Conservation (phyloP, 2,888 invertebrate species). For the Polydesmus complanatus region DNA sequence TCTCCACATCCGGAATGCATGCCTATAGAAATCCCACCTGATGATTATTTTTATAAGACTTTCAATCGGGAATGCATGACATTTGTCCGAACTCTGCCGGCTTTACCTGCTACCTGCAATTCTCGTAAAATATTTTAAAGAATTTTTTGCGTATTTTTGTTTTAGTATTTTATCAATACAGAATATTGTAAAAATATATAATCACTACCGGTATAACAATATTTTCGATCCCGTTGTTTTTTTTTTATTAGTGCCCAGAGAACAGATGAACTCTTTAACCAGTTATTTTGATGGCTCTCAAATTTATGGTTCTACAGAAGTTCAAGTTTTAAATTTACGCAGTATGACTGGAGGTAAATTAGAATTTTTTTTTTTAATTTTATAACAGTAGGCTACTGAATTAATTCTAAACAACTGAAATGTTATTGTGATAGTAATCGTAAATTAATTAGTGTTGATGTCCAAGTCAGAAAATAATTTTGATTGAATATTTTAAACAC, state of each 20-base stretch:
- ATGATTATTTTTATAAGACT: conserved; percentile 43
- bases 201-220: too few species aligned
- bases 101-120: conserved; percentile 40
- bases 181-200: neutral
- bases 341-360: neutral
- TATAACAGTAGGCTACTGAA: neutral
- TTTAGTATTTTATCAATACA: neutral
- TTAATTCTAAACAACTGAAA: too few species aligned
- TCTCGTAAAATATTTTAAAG: conserved; percentile 21
- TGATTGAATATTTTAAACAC: neutral
- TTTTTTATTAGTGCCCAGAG: conserved; percentile 6
- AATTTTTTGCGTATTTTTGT: too few species aligned
- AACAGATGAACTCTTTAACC: conserved; percentile 15
- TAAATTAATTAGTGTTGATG: too few species aligned
- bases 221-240: too few species aligned
- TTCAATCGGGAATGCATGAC: conserved; percentile 37
- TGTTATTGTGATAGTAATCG: too few species aligned
- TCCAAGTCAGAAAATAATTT: neutral
- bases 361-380: neutral
- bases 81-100: conserved; percentile 30
- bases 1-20: conserved; percentile 47
- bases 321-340: conserved; percentile 7
- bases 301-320: conserved; percentile 15
- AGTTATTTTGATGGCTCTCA: conserved; percentile 15
- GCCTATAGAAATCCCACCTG: conserved; percentile 44